These are phyloP conservation scores for Colletes gigas DNA, from an alignment of 1,140 invertebrate species.

Conservation along the genomic window DNA sequence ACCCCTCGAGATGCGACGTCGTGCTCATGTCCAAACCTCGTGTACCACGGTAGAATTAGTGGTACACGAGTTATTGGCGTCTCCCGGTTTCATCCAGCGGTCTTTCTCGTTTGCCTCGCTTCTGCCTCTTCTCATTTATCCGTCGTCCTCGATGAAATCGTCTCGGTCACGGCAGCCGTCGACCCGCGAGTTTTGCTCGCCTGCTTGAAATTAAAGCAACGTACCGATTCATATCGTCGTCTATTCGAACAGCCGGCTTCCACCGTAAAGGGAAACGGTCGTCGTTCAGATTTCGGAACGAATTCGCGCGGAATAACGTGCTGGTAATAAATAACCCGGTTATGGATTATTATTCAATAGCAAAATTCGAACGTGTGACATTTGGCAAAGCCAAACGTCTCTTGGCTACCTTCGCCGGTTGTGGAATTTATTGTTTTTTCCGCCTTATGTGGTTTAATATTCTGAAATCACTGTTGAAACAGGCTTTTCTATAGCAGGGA, in stretches of 20 bases:
- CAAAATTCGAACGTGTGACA: no score
- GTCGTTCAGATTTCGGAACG: no score
- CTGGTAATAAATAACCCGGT: no score
- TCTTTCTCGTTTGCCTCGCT: neutral
- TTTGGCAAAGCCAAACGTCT: no score
- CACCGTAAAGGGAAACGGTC: neutral
- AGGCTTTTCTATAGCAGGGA: no score
- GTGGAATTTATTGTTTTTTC: no score
- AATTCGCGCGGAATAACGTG: no score
- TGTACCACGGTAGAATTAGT: conserved; percentile 40
- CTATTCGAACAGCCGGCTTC: neutral
- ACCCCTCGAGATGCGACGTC: conserved; percentile 36
- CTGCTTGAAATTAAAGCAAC: conserved; percentile 31
- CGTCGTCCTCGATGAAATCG: conserved; percentile 28
- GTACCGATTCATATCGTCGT: neutral
- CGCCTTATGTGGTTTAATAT: no score
- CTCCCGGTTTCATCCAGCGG: conserved; percentile 12
- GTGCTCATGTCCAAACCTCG: conserved; percentile 25
- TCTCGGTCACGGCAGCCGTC: conserved; percentile 3
- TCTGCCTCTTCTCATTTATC: neutral
- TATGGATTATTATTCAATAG: no score
- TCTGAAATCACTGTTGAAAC: no score
- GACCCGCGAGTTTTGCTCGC: conserved; percentile 15
- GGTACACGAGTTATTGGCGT: conserved; percentile 38
- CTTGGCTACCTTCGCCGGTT: no score